Conservation (phyloP, 1,140 invertebrate genomes). For the Hylaeus volcanicus region DNA sequence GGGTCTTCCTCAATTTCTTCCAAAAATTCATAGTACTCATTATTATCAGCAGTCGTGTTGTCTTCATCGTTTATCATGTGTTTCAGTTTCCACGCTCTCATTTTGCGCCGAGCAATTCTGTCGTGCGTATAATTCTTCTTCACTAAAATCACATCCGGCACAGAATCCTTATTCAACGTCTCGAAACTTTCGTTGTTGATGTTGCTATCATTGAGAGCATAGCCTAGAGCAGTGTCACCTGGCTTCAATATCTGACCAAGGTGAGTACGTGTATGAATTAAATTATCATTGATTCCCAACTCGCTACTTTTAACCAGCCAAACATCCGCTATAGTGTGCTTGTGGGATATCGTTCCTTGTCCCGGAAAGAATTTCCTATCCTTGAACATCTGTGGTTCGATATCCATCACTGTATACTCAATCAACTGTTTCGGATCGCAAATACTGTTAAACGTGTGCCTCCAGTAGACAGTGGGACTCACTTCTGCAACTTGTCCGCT, state of each 20-base stretch:
- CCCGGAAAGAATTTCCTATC: constrained; percentile 90
- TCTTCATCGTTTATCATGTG: constrained; percentile 88
- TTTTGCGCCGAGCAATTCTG: constrained; percentile 84
- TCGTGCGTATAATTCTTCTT: constrained; percentile 94
- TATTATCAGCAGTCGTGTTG: constrained; percentile 85
- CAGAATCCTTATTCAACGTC: constrained; percentile 85
- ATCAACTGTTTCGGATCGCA: constrained; percentile 94
- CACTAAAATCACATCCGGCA: constrained; percentile 96
- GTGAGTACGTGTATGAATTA: constrained; percentile 94
- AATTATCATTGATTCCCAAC: constrained; percentile 90
- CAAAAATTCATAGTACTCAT: constrained; percentile 96
- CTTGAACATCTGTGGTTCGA: constrained; percentile 90
- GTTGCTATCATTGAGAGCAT: constrained; percentile 91
- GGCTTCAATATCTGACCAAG: constrained; percentile 95
- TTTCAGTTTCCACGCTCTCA: constrained; percentile 95
- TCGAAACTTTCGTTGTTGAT: constrained; percentile 95
- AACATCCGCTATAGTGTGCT: constrained; percentile 95
- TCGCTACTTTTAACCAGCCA: constrained; percentile 96
- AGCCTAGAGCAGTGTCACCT: constrained; percentile 96
- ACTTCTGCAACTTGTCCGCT: constrained; percentile 96
- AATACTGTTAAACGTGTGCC: constrained; percentile 91
- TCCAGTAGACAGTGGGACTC: constrained; percentile 90
- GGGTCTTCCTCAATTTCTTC: constrained; percentile 98
- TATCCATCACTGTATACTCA: constrained; percentile 97
- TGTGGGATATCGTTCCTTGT: constrained; percentile 91